Conservation (phyloP, 2,888 invertebrate genomes). For the Chouioia cunea region DNA sequence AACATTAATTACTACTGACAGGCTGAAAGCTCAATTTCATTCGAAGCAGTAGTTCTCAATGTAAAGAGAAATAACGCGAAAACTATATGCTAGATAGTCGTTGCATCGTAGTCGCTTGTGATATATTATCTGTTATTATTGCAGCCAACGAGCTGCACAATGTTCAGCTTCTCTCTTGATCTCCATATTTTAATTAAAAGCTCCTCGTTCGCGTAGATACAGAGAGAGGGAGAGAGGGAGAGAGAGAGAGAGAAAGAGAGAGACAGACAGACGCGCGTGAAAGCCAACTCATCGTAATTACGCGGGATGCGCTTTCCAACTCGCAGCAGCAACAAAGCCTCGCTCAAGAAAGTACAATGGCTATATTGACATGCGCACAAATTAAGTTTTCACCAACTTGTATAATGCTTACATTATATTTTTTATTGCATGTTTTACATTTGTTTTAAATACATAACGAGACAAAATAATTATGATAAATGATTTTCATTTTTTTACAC, state of each 20-base stretch:
- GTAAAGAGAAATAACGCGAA: background rate
- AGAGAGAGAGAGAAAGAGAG: background rate
- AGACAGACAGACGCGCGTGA: constrained; percentile 2
- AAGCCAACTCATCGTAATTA: constrained; percentile 13
- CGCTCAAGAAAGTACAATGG: too few species aligned
- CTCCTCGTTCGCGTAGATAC: constrained; percentile 46
- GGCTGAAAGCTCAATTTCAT: background rate
- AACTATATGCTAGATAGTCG: background rate
- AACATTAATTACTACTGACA: too few species aligned
- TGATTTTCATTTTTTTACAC: too few species aligned
- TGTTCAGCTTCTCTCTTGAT: constrained; percentile 60
- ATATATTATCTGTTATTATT: constrained; percentile 65
- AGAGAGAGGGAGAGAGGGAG: background rate
- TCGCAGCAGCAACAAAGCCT: too few species aligned
- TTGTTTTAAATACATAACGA: too few species aligned
- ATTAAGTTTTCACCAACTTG: too few species aligned
- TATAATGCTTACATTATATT: too few species aligned
- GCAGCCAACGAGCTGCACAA: constrained; percentile 54
- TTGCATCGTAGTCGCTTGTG: constrained; percentile 42
- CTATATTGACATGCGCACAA: too few species aligned
- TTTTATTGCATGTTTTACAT: too few species aligned
- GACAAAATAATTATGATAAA: too few species aligned
- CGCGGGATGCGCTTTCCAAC: constrained; percentile 13
- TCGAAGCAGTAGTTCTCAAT: background rate
- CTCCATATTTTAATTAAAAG: constrained; percentile 68